Evolutionary conservation across 2,113 vertebrate genomes (phyloP).

Genomic region (human (Homo sapiens)): GRCh38 chr4:117957501-117958000

Average conservation of each 20-base stretch:
- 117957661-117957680: neutral
- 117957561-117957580: neutral
- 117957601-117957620: neutral
- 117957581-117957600: neutral
- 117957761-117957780: neutral
- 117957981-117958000: neutral
- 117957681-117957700: neutral
- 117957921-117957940: neutral
- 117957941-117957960: neutral
- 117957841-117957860: neutral
- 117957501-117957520: neutral
- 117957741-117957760: neutral
- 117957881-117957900: neutral
- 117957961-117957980: neutral
- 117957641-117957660: neutral
- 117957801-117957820: neutral
- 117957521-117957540: neutral
- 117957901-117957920: neutral
- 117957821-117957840: neutral
- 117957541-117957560: neutral
- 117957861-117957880: neutral
- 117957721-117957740: neutral
- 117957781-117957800: neutral
- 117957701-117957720: neutral
- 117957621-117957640: neutral